These are phyloP conservation scores for Monodelphis domestica DNA, from an alignment of 2,797 vertebrate species.

Conservation along the genomic window DNA sequence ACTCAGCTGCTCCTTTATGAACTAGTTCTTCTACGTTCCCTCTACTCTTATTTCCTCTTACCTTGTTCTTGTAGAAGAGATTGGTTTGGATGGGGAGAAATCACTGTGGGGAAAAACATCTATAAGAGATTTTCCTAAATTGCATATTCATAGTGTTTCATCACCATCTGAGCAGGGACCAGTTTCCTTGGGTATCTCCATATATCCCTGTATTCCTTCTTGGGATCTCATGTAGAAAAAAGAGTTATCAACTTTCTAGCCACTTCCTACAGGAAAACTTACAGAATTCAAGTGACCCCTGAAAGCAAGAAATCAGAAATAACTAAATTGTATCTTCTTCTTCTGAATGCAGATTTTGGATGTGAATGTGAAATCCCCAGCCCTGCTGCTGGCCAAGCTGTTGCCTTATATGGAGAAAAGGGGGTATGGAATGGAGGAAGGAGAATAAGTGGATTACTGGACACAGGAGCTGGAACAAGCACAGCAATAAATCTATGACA, in stretches of 20 bases:
- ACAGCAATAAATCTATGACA: neutral
- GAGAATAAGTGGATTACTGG: neutral
- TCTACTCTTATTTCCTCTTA: neutral
- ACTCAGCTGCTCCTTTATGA: no score
- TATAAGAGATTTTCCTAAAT: neutral
- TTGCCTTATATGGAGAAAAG: slow-evolving; percentile 89
- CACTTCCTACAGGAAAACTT: neutral
- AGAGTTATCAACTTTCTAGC: neutral
- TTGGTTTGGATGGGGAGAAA: neutral
- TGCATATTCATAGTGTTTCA: neutral
- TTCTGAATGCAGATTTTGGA: slow-evolving; percentile 85
- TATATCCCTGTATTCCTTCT: neutral
- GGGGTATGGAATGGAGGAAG: slow-evolving; percentile 80
- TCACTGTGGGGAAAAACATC: neutral
- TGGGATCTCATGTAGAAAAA: neutral
- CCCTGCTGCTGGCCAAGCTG: slow-evolving; percentile 88
- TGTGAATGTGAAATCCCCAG: slow-evolving; percentile 88
- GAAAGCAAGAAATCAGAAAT: neutral
- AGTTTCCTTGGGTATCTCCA: neutral
- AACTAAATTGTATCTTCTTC: no score
- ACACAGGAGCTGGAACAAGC: neutral
- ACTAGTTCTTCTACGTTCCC: neutral
- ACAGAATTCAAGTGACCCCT: neutral
- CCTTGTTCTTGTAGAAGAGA: neutral
- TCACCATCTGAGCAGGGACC: neutral